A percentile compares a stretch with the other conserved stretches of the same genome.
These are phyloP conservation scores for Tragelaphus scriptus DNA, from an alignment of 2,113 vertebrate species.

Conservation along the genomic window DNA sequence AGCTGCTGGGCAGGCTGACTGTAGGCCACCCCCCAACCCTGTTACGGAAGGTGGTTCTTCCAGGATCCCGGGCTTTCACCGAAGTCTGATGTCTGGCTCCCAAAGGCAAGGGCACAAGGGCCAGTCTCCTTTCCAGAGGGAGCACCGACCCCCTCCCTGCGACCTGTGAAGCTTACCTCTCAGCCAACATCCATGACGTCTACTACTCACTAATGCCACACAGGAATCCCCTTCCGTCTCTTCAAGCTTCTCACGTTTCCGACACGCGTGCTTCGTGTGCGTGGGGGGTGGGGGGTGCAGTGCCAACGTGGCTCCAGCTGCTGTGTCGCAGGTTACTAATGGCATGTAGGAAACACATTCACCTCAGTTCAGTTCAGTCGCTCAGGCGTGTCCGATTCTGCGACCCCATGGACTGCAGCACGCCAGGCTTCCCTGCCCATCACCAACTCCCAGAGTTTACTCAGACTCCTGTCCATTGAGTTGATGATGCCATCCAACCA, in stretches of 20 bases:
- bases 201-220: background rate
- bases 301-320: background rate
- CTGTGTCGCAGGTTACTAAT: background rate
- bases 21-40: background rate
- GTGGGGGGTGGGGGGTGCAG: too few relatives aligned
- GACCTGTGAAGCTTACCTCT: background rate
- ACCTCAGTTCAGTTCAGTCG: background rate
- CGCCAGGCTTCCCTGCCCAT: background rate
- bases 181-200: background rate
- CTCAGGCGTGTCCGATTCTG: fast-evolving
- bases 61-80: background rate
- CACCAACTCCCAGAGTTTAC: background rate
- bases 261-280: background rate
- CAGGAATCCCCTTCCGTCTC: background rate
- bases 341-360: background rate
- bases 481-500: background rate
- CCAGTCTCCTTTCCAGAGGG: background rate
- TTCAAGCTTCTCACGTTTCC: background rate
- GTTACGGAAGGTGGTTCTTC: background rate
- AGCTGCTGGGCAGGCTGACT: background rate
- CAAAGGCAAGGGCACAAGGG: background rate
- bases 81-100: background rate
- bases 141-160: too few relatives aligned
- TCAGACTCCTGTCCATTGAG: background rate
- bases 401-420: background rate